Conservation (phyloP, 2,888 invertebrate genomes). For the Hylaea fasciaria region DNA sequence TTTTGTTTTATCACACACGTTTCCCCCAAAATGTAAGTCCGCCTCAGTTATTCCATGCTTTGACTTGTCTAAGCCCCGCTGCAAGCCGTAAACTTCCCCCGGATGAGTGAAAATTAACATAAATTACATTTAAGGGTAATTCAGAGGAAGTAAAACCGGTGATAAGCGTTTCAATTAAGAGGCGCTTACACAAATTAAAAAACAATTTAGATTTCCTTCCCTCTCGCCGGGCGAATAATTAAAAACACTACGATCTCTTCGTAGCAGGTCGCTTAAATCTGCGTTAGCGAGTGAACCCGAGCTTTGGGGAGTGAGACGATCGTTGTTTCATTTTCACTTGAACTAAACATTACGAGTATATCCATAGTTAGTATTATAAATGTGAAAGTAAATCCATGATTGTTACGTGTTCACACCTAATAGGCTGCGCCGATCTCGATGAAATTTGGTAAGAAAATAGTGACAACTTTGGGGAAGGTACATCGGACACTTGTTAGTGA, state of each 20-base stretch:
- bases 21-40: not conserved
- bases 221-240: constrained; percentile 45
- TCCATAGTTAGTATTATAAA: no score
- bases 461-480: no score
- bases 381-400: not conserved
- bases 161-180: constrained; percentile 52
- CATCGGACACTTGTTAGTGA: no score
- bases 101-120: constrained; percentile 46
- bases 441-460: no score
- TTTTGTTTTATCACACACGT: constrained; percentile 3
- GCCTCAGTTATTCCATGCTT: constrained; percentile 16
- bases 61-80: constrained; percentile 3
- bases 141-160: constrained; percentile 44
- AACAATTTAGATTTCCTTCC: constrained; percentile 49
- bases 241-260: constrained; percentile 46
- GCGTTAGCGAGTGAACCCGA: constrained; percentile 6
- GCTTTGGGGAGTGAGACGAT: not conserved
- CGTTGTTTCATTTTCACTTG: not conserved
- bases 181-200: constrained; percentile 49
- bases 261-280: constrained; percentile 28
- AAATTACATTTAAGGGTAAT: constrained; percentile 43
- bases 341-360: no score
- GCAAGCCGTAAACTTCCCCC: constrained; percentile 37
- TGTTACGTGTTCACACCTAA: no score
- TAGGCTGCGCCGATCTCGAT: no score